These are phyloP conservation scores for Physella acuta DNA, from an alignment of 1,140 invertebrate species.

Conservation along the genomic window DNA sequence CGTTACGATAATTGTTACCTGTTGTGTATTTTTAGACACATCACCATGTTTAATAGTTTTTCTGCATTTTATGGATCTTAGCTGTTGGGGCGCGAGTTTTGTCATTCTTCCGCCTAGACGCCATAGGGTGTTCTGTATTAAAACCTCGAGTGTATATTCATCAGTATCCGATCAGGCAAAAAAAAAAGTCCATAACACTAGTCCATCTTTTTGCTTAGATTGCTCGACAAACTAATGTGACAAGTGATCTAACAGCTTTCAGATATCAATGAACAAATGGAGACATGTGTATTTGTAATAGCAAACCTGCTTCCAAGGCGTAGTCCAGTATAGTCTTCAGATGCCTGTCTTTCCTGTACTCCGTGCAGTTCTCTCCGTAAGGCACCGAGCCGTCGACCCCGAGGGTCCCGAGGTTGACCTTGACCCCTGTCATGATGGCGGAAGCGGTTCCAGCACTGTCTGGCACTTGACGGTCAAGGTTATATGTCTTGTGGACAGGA, in stretches of 20 bases:
- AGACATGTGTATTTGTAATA: background rate
- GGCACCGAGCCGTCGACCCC: slow-evolving; percentile 75
- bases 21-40: no score
- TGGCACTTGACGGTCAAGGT: slow-evolving; percentile 80
- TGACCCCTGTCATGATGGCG: slow-evolving; percentile 81
- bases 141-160: no score
- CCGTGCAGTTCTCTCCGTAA: slow-evolving; percentile 50
- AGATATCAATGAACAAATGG: background rate
- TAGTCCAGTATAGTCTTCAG: slow-evolving; percentile 68
- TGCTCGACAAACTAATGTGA: background rate
- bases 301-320: slow-evolving; percentile 32
- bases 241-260: background rate
- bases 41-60: no score
- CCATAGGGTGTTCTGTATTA: no score
- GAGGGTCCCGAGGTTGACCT: slow-evolving; percentile 78
- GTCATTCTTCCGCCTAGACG: no score
- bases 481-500: slow-evolving; percentile 76
- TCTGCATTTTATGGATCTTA: no score
- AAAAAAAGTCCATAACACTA: background rate
- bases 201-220: background rate
- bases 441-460: slow-evolving; percentile 88
- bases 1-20: no score
- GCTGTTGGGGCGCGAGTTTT: no score
- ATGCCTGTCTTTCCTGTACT: slow-evolving; percentile 38
- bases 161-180: background rate